phyloP scores from a whole-genome alignment of 2,888 invertebrate genomes.

The Philereme vetulata region DNA sequence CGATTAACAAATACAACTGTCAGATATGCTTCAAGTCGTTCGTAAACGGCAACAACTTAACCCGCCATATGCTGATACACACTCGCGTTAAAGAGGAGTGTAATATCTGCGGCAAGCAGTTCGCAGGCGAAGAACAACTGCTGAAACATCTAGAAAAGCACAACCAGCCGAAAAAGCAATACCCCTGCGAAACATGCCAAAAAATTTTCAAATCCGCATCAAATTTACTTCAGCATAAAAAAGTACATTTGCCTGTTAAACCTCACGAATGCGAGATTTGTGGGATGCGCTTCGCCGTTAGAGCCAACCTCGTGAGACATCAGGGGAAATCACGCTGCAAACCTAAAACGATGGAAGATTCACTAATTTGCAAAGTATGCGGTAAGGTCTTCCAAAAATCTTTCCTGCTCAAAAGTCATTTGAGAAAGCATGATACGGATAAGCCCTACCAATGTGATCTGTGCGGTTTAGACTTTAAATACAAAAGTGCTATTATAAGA shows the following conservation, averaged over 20 bases:
- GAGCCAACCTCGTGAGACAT: conserved; percentile 45
- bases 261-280: conserved; percentile 47
- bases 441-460: conserved; percentile 32
- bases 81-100: conserved; percentile 34
- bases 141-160: conserved; percentile 42
- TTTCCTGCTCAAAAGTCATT: conserved; percentile 43
- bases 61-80: conserved; percentile 42
- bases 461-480: conserved; percentile 50
- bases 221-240: conserved; percentile 54
- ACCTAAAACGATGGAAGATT: conserved; percentile 7
- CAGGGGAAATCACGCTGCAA: conserved; percentile 40
- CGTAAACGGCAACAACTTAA: conserved; percentile 38
- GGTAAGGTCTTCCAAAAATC: conserved; percentile 44
- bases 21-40: conserved; percentile 41
- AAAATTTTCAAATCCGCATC: conserved; percentile 52
- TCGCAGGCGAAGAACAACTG: conserved; percentile 28
- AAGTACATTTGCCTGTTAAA: conserved; percentile 44
- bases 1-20: conserved; percentile 28
- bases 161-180: conserved; percentile 29
- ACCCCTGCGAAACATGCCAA: conserved; percentile 48
- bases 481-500: conserved; percentile 58
- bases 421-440: conserved; percentile 40
- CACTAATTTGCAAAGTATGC: conserved; percentile 41
- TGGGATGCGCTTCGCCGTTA: conserved; percentile 40
- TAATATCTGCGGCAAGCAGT: conserved; percentile 37